These are phyloP conservation scores for Sweltsa coloradensis DNA, from an alignment of 1,140 invertebrate species.

Conservation along the genomic window DNA sequence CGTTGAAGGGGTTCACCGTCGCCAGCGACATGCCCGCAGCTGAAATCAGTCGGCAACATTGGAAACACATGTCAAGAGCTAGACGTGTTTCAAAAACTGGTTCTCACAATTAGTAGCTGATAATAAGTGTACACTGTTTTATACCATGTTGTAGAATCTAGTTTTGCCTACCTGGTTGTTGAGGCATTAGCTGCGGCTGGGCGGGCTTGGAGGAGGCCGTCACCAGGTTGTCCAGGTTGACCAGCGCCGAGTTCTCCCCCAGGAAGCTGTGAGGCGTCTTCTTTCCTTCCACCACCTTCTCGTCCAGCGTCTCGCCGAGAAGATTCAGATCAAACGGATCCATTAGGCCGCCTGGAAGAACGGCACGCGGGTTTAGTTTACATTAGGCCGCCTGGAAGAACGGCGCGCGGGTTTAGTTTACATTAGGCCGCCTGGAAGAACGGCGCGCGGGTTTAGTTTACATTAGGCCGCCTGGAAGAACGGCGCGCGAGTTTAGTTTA, in stretches of 20 bases:
- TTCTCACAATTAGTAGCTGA: background rate
- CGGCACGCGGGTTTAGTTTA: no score
- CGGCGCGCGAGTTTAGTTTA: no score
- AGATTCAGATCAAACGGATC: conserved; percentile 60
- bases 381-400: no score
- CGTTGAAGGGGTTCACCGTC: conserved; percentile 9
- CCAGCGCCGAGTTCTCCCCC: conserved; percentile 84
- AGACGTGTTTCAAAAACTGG: no score
- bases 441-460: no score
- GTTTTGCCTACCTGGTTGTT: conserved; percentile 3
- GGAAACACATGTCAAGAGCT: no score
- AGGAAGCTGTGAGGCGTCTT: conserved; percentile 88
- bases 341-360: conserved; percentile 23
- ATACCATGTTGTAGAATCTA: background rate
- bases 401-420: no score
- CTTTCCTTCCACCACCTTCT: conserved; percentile 35
- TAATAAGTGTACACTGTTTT: background rate
- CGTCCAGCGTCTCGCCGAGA: conserved; percentile 39
- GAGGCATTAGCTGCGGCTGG: conserved; percentile 1
- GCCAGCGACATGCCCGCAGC: background rate
- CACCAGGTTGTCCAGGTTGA: conserved; percentile 91
- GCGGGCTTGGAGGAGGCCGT: conserved; percentile 37
- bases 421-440: no score
- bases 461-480: no score
- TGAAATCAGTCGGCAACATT: no score